Evolutionary conservation across 2,113 vertebrate species (phyloP), one percentile per base, ranked within the genome.

Genomic region (Macquaria ambigua): DNA sequence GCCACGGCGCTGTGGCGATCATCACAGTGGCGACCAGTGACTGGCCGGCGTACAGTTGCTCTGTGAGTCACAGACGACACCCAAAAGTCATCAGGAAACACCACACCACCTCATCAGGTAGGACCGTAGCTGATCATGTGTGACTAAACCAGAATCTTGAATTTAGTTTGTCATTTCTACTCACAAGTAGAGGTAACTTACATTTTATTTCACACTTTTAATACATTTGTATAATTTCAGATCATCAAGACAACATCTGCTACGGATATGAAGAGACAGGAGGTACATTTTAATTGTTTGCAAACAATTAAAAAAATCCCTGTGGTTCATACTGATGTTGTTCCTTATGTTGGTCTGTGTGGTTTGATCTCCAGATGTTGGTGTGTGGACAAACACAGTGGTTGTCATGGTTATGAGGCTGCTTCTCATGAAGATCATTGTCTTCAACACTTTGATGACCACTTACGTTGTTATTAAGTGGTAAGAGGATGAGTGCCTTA

Each of bases 381-480:
- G 0, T 43, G 56, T 53, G 23, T 90, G 94, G 91, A 95, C 93
- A 2, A 74, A 87, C 55, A 76, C 87, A 7, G 78, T 95, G 53
- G 50, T 90, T 7, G 55, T 96, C 18, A 50, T 93, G 69, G 63
- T 66, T 74, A 67, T 96, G 58, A 94, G 95, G 84, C 85, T 95
- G 53, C 73, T 96, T 41, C 72, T 96, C 52, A 68, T 96, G 62
- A 96, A 96, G 90, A 92, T 78, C 68, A 81, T 93, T 1, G 1
- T 92, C 73, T 95, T 96, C 66, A 94, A 96, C 78, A 63, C 92
- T 21, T 74, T 96, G 81, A 88, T 96, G 88, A 96, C 95, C 15
- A 82, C 58, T 41, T 79, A 87, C 14, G 83, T 79, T 52, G 90
- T 95, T 75, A 90, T 94, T 52, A 95, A 94, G 75, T 96, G 95